Evolutionary conservation across 2,888 invertebrate species (phyloP).

Genomic region (Sipha maydis): DNA sequence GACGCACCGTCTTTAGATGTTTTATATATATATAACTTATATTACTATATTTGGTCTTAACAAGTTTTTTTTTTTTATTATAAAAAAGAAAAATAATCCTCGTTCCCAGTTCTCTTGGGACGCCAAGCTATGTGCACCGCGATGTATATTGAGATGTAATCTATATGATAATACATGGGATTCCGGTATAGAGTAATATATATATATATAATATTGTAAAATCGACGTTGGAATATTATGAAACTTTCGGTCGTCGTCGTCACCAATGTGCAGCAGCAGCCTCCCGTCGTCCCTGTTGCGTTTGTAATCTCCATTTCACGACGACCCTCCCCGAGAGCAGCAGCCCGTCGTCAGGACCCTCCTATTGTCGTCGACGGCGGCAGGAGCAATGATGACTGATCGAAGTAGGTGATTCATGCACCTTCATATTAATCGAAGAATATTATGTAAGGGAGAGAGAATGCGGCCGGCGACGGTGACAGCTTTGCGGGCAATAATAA

Average conservation of each 20-base stretch:
- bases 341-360: slow-evolving; percentile 32
- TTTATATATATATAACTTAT: not conserved
- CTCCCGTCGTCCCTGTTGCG: slow-evolving; percentile 10
- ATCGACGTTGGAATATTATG: slow-evolving; percentile 50
- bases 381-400: slow-evolving; percentile 54
- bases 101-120: slow-evolving; percentile 17
- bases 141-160: slow-evolving; percentile 49
- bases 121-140: not conserved
- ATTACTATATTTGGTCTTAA: not conserved
- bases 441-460: slow-evolving; percentile 26
- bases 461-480: slow-evolving; percentile 40
- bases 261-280: not conserved
- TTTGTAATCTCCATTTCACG: slow-evolving; percentile 56
- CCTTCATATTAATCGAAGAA: slow-evolving; percentile 60
- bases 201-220: not conserved
- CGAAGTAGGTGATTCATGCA: slow-evolving; percentile 61
- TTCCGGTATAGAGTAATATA: slow-evolving; percentile 14
- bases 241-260: slow-evolving; percentile 42
- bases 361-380: slow-evolving; percentile 37
- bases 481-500: slow-evolving; percentile 62
- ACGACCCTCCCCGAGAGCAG: slow-evolving; percentile 19
- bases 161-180: slow-evolving; percentile 61
- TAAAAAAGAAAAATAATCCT: slow-evolving; percentile 35
- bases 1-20: not conserved
- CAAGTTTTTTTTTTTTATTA: slow-evolving; percentile 14